Conservation (phyloP, 92 coral and sea anemone species). For the Bergia sp. region DNA sequence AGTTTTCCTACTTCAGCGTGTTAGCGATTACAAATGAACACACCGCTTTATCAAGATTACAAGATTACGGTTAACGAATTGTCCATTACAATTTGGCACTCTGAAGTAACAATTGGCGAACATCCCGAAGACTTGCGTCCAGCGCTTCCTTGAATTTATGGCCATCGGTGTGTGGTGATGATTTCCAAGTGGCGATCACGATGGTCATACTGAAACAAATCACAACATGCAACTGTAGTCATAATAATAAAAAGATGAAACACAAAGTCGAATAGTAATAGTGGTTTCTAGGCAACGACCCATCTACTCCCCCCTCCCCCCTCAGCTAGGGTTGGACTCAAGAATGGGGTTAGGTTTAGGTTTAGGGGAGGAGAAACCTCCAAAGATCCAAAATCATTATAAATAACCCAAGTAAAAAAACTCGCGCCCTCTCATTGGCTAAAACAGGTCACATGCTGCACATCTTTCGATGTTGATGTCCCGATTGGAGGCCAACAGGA, state of each 20-base stretch:
- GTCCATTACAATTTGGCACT: slow-evolving; percentile 61
- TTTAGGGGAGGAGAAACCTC: too few relatives aligned
- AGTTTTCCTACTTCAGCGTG: not conserved
- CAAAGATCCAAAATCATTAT: too few relatives aligned
- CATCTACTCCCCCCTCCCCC: too few relatives aligned
- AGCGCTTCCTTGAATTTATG: slow-evolving; percentile 59
- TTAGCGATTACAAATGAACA: not conserved
- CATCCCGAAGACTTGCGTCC: slow-evolving; percentile 58
- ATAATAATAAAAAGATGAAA: not conserved
- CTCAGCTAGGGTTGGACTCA: too few relatives aligned
- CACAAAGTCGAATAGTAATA: too few relatives aligned
- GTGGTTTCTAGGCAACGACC: too few relatives aligned
- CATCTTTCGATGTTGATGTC: too few relatives aligned
- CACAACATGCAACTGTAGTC: not conserved
- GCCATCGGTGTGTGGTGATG: slow-evolving; percentile 68
- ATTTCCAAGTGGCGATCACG: slow-evolving; percentile 57
- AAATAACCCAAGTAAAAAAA: too few relatives aligned
- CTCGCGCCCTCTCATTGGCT: too few relatives aligned
- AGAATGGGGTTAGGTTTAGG: too few relatives aligned
- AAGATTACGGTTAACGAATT: not conserved
- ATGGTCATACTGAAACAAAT: slow-evolving; percentile 46
- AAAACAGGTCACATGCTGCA: too few relatives aligned
- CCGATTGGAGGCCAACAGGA: too few relatives aligned
- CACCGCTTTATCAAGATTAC: not conserved
- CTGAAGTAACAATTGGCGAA: slow-evolving; percentile 52